phyloP scores from a whole-genome alignment of 2,113 vertebrate species.

The Cisticola juncidis region DNA sequence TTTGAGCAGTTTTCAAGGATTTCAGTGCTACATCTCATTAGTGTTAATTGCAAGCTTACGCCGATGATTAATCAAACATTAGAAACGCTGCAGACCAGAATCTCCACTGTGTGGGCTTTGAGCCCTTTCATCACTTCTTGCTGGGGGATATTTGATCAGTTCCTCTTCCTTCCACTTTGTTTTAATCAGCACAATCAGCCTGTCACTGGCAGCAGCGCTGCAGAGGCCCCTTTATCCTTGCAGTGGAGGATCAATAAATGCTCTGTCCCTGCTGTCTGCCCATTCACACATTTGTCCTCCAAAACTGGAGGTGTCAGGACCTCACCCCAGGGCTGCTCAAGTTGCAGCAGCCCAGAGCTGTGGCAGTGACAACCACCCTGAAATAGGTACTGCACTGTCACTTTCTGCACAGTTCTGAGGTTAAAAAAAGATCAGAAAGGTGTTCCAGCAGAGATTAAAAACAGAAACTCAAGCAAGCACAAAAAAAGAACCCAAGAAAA shows the following conservation, averaged over 20 bases:
- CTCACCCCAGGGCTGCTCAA: neutral
- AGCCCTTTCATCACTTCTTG: neutral
- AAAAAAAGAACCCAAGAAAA: neutral
- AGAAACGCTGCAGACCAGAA: neutral
- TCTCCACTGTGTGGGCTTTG: neutral
- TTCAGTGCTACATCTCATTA: constrained; percentile 1
- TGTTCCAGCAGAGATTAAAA: neutral
- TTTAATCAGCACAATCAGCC: constrained; percentile 5
- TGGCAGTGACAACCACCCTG: neutral
- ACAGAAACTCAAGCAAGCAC: neutral
- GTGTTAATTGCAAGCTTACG: neutral
- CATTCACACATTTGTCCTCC: neutral
- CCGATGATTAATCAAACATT: constrained; percentile 1
- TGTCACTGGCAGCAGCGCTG: neutral
- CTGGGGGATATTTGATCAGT: constrained; percentile 9
- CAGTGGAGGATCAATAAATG: neutral
- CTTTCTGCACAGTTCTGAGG: neutral
- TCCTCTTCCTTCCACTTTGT: neutral
- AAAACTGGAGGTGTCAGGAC: constrained; percentile 9
- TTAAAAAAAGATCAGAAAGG: neutral
- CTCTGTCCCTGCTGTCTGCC: neutral
- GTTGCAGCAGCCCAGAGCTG: neutral
- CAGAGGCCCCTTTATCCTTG: neutral
- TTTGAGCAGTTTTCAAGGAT: neutral
- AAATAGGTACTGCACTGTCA: neutral